These are phyloP conservation scores for Strix aluco DNA, from an alignment of 2,113 vertebrate species.

Conservation along the genomic window DNA sequence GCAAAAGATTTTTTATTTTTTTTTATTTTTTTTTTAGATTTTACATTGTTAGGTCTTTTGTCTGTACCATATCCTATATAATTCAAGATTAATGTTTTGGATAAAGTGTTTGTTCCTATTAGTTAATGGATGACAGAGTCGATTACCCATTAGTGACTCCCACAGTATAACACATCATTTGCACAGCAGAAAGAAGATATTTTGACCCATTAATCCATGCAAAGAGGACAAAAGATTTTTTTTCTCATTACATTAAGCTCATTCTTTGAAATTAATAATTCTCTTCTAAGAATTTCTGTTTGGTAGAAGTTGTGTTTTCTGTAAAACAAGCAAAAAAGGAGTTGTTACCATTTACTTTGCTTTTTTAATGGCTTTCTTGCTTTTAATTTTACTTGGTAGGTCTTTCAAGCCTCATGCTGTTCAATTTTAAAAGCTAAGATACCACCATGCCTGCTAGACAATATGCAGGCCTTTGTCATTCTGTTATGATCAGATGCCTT, in stretches of 20 bases:
- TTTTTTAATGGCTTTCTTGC: background rate
- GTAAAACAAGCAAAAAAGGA: background rate
- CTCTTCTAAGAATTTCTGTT: background rate
- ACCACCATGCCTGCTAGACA: background rate
- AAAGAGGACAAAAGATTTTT: background rate
- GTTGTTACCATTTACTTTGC: background rate
- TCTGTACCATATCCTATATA: background rate
- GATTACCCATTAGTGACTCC: background rate
- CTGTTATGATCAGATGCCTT: constrained; percentile 13
- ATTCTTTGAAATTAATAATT: background rate
- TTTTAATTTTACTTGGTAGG: background rate
- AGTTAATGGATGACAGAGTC: background rate
- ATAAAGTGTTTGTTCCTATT: background rate
- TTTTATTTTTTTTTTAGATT: background rate
- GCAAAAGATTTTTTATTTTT: background rate
- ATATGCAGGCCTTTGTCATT: background rate
- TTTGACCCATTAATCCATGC: background rate
- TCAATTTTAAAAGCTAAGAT: background rate
- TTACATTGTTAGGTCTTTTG: background rate
- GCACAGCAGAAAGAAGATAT: background rate
- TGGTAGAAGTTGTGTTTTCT: background rate
- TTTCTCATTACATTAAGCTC: background rate
- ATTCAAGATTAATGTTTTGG: background rate
- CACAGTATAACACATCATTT: background rate
- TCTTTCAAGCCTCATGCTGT: background rate